phyloP scores from a whole-genome alignment of 1,140 invertebrate genomes.

The Bombus sibiricus region DNA sequence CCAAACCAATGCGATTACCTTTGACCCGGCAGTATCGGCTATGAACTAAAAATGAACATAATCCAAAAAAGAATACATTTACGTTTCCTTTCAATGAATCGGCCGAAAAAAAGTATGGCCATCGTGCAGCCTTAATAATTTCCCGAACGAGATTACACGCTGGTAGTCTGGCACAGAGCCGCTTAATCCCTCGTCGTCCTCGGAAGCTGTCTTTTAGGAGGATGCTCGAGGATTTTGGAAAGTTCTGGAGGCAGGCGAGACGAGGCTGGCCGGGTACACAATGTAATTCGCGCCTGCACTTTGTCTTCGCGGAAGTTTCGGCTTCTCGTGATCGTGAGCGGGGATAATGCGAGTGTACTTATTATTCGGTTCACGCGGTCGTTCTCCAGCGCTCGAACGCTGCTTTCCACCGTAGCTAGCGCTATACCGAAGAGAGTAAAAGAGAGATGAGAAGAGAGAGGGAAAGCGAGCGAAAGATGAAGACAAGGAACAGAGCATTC shows the following conservation, averaged over 20 bases:
- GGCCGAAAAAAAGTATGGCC: background rate
- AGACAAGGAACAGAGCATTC: slow-evolving; percentile 13
- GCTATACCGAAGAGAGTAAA: background rate
- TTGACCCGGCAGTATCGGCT: background rate
- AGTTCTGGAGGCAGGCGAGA: slow-evolving; percentile 21
- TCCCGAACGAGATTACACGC: slow-evolving; percentile 51
- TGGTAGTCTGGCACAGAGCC: slow-evolving; percentile 7
- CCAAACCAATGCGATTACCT: too few relatives aligned
- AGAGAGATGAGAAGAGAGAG: background rate
- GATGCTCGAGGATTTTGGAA: slow-evolving; percentile 53
- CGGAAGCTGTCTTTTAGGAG: slow-evolving; percentile 47
- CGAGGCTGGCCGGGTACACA: slow-evolving; percentile 13
- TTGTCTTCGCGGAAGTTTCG: slow-evolving; percentile 48
- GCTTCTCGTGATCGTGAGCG: background rate
- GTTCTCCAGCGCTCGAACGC: background rate
- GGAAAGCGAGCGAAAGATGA: background rate
- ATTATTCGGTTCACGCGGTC: slow-evolving; percentile 27
- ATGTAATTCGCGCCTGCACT: slow-evolving; percentile 47
- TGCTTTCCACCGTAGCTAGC: too few relatives aligned
- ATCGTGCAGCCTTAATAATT: slow-evolving; percentile 53
- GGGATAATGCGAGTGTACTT: slow-evolving; percentile 40
- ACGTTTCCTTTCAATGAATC: background rate
- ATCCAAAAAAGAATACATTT: background rate
- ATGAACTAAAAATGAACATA: too few relatives aligned
- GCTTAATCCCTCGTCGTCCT: slow-evolving; percentile 47